Conservation (phyloP, 2,113 vertebrate genomes). For the Parotia lawesii region DNA sequence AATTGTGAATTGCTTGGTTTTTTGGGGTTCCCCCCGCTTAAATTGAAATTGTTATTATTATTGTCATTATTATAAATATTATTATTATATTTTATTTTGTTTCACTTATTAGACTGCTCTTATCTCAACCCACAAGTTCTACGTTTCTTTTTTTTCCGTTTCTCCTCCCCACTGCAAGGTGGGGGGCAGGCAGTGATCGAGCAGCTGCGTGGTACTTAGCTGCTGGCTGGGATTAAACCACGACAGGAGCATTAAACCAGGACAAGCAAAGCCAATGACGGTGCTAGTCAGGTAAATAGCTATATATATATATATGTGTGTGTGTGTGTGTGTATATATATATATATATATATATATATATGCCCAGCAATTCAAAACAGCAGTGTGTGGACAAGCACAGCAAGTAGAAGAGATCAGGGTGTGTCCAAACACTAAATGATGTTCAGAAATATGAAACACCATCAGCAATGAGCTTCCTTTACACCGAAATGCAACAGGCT, state of each 20-base stretch:
- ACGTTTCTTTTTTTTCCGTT: neutral
- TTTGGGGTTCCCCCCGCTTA: neutral
- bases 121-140: neutral
- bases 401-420: neutral
- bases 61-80: neutral
- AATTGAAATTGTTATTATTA: neutral
- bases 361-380: neutral
- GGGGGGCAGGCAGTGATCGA: neutral
- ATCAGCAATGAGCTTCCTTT: neutral
- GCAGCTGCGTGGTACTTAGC: rapidly evolving
- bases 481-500: neutral
- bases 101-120: neutral
- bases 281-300: neutral
- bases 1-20: neutral
- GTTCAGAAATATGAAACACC: neutral
- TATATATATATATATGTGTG: neutral
- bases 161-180: neutral
- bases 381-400: neutral
- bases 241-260: neutral
- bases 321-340: no score
- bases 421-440: neutral
- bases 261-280: neutral
- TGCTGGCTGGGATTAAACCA: neutral
- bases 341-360: no score
- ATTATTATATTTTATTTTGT: neutral